Evolutionary conservation across 1,140 invertebrate species (phyloP).

Genomic region (Orius laevigatus): DNA sequence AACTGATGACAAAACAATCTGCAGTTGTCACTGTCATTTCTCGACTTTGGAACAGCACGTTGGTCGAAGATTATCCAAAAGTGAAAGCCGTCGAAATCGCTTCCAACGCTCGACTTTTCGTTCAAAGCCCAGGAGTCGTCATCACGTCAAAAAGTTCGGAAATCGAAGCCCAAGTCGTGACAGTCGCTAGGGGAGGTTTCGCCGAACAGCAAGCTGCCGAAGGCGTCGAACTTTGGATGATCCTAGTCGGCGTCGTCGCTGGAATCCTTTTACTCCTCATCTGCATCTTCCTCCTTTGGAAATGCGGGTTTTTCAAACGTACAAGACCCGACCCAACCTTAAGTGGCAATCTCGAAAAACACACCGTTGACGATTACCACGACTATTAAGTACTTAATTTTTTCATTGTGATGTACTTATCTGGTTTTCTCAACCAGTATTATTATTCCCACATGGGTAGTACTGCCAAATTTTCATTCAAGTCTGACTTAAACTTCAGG

Average conservation of each 20-base stretch:
- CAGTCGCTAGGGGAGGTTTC: slow-evolving; percentile 53
- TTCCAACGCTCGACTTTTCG: slow-evolving; percentile 54
- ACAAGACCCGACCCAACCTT: slow-evolving; percentile 59
- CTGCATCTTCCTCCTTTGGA: slow-evolving; percentile 62
- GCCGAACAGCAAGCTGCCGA: slow-evolving; percentile 45
- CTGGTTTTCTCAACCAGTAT: no score
- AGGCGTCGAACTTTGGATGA: slow-evolving; percentile 63
- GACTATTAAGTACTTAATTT: slow-evolving; percentile 15
- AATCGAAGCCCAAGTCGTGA: slow-evolving; percentile 53
- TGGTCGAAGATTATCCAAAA: slow-evolving; percentile 70
- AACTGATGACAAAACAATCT: slow-evolving; percentile 52
- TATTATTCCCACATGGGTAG: no score
- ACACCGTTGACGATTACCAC: slow-evolving; percentile 43
- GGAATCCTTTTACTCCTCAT: slow-evolving; percentile 63
- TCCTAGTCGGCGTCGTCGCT: slow-evolving; percentile 57
- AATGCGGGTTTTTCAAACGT: slow-evolving; percentile 76
- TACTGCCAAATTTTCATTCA: no score
- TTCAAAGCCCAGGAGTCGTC: slow-evolving; percentile 43
- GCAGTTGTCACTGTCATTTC: slow-evolving; percentile 44
- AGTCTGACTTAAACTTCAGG: no score
- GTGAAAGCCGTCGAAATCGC: slow-evolving; percentile 68
- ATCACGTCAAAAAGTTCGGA: slow-evolving; percentile 55
- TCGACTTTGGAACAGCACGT: slow-evolving; percentile 71
- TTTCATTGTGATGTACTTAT: slow-evolving; percentile 29
- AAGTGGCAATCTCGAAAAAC: slow-evolving; percentile 53